Percentiles rank a stretch among this genome's conserved stretches.
Evolutionary conservation across 2,888 invertebrate species (phyloP).

Genomic region (Oscheius onirici): DNA sequence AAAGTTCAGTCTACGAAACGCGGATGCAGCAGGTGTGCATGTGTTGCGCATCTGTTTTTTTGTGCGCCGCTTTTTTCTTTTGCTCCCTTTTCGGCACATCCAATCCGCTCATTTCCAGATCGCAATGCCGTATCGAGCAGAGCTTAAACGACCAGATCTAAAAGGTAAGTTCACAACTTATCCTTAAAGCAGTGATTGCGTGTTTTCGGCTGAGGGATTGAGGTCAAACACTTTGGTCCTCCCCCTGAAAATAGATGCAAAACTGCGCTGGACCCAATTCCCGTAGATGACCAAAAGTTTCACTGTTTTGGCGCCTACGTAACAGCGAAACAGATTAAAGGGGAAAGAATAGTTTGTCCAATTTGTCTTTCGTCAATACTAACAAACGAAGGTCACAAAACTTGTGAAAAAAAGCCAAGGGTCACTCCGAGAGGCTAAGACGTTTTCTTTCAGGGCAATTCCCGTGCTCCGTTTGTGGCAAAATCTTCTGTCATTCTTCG

Average conservation of each 20-base stretch:
- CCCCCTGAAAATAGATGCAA: conserved; percentile 16
- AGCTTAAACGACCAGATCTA: conserved; percentile 71
- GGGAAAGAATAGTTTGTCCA: conserved; percentile 9
- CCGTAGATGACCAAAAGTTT: neutral
- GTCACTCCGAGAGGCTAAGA: conserved; percentile 1
- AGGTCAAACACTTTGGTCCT: conserved; percentile 24
- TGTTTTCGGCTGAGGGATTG: conserved; percentile 31
- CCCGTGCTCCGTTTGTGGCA: conserved; percentile 70
- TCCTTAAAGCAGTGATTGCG: conserved; percentile 5
- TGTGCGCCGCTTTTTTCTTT: neutral
- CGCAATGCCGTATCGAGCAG: conserved; percentile 69
- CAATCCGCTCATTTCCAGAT: neutral
- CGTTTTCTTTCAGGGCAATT: conserved; percentile 59
- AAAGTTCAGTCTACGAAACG: neutral
- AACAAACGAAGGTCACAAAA: conserved; percentile 15
- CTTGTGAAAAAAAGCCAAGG: conserved; percentile 1
- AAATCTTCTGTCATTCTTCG: conserved; percentile 71
- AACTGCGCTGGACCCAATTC: conserved; percentile 10
- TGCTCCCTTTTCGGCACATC: neutral
- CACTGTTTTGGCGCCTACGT: neutral
- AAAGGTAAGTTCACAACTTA: conserved; percentile 62
- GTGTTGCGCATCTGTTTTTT: neutral
- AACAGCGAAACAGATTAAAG: neutral
- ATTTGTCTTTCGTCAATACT: conserved; percentile 17
- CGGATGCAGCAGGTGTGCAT: neutral